Evolutionary conservation across 2,888 invertebrate genomes (phyloP), one percentile per base, ranked within the genome.

Genomic region (Ariolimax columbianus): DNA sequence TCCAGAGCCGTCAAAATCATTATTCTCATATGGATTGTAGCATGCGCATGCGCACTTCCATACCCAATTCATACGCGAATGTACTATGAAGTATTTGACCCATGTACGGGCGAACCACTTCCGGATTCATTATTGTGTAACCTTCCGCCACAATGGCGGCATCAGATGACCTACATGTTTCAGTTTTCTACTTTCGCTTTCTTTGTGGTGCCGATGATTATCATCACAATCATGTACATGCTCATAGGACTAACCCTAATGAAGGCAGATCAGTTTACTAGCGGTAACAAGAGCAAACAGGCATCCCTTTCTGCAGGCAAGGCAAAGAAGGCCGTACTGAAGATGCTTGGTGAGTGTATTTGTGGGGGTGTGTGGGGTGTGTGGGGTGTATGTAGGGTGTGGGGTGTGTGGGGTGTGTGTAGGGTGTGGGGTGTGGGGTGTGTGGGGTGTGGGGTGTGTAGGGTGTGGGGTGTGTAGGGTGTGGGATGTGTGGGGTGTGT

Each of bases 161-260:
- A 87, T 6, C 83, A 84, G 40, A 92, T 92, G 91, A 88, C 86
- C 63, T 90, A 90, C 0, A 95, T 97, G 19, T 96, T 97, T 92
- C 97, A 97, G 93, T 94, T 97, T 70, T 97, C 97, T 92, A 96
- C 96, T 88, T 95, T 97, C 87, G 95, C 97, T 89, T 97, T 98
- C 94, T 98, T 98, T 95, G 95, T 97, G 82, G 94, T 96, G 36
- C 96, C 96, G 0, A 95, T 96, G 93, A 89, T 96, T 2, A 94
- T 97, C 43, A 96, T 98, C 91, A 95, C 96, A 88, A 95, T 97
- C 40, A 95, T 98, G 80, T 98, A 98, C 94, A 87, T 92, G 36
- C 88, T 91, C 55, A 93, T 93, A 43, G 93, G 93, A n/a, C 84
- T 92, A 43, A 89, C 91, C 1, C 90, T 93, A 43, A 78, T 84